Percentiles rank a stretch among this genome's conserved stretches.
These are phyloP conservation scores for Camponotus floridanus DNA, from an alignment of 1,140 invertebrate genomes.

Conservation along the genomic window DNA sequence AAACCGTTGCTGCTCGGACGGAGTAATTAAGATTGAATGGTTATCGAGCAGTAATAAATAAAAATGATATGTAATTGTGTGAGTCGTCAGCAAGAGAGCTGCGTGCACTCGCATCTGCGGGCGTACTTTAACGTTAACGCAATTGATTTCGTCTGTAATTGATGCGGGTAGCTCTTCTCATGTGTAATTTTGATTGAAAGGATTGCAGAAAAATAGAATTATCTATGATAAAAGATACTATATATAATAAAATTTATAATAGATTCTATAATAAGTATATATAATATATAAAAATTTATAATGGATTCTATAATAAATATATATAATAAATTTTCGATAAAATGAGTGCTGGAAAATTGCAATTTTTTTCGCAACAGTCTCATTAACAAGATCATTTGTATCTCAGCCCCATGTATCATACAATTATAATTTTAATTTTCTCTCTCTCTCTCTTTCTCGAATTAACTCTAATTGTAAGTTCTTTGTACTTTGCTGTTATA, in stretches of 20 bases:
- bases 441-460: not conserved
- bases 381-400: not conserved
- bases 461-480: not conserved
- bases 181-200: not conserved
- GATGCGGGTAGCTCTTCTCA: not conserved
- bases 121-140: conserved; percentile 4
- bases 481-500: not conserved
- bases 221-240: not conserved
- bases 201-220: conserved; percentile 1
- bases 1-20: not conserved
- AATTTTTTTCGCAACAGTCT: not conserved
- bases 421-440: no score
- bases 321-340: conserved; percentile 35
- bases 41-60: conserved; percentile 38
- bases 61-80: conserved; percentile 9
- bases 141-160: conserved; percentile 32
- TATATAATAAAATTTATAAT: no score
- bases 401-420: no score
- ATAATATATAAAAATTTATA: no score
- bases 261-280: no score
- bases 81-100: not conserved
- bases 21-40: conserved; percentile 34
- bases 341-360: not conserved
- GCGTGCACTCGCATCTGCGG: not conserved
- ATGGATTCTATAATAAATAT: not conserved